These are phyloP conservation scores for Leptopilina drosophilae DNA, from an alignment of 2,888 invertebrate genomes.

Conservation along the genomic window DNA sequence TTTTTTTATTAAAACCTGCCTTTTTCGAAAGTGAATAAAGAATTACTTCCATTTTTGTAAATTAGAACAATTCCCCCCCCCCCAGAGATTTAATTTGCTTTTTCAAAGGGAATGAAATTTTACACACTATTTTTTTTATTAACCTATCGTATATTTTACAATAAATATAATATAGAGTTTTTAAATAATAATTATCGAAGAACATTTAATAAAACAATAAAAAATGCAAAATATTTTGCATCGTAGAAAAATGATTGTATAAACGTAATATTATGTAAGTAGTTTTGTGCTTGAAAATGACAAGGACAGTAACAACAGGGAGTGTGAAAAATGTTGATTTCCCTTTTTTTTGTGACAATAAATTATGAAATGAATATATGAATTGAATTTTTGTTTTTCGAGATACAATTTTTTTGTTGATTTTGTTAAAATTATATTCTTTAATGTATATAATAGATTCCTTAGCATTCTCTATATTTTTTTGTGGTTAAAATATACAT, in stretches of 20 bases:
- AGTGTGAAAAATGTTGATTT: background rate
- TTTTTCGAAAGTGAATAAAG: no score
- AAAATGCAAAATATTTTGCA: slow-evolving; percentile 7
- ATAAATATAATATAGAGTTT: slow-evolving; percentile 14
- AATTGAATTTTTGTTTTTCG: background rate
- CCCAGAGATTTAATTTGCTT: no score
- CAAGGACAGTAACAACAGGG: background rate
- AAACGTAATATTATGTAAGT: slow-evolving; percentile 22
- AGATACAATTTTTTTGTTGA: background rate
- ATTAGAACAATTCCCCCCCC: no score
- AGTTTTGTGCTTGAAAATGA: slow-evolving; percentile 17
- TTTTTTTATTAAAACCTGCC: no score
- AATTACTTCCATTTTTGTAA: no score
- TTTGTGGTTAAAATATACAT: slow-evolving; percentile 1
- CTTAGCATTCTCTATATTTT: background rate
- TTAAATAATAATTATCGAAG: slow-evolving; percentile 5
- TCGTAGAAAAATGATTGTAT: slow-evolving; percentile 22
- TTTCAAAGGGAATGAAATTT: background rate
- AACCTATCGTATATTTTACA: background rate
- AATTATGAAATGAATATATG: slow-evolving; percentile 12
- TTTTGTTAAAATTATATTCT: background rate
- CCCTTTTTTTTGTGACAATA: background rate
- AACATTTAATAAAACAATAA: background rate
- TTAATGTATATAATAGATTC: background rate
- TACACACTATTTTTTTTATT: slow-evolving; percentile 12